Base-by-base conservation (phyloP, 2,797 vertebrate species). In the Argya squamiceps region DNA sequence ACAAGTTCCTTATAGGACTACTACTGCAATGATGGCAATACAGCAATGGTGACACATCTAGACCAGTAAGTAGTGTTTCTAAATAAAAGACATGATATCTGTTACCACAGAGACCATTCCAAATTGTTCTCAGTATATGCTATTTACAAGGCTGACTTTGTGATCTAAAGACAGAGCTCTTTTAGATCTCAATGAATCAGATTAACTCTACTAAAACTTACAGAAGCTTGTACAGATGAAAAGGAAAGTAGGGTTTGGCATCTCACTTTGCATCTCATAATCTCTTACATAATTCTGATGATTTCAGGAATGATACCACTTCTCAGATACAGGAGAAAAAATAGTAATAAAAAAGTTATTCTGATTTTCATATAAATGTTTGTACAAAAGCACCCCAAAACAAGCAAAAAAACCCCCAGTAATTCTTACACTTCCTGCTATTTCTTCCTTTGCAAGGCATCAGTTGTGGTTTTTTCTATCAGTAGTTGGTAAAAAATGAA, bases 331-430 rank as follows among this genome's bases (percentile, higher is more conserved):
- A 46, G 23, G 6, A 55, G 14, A 4, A 46, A 85, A 76, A 89
- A 58, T 15, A 4, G 1, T 36, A 37, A 76, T n/a, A 15, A 70
- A 86, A 79, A 71, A 11, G 2, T 18, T 49, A 50, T 39, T 13
- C 7, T 63, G 17, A 29, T 4, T 65, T 92, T 75, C 18, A 36
- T 36, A 10, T 52, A 69, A 59, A 30, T 52, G 3, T n/a, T 47
- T 15, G 2, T 5, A 26, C 17, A 58, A 17, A 39, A 6, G 0
- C 4, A 10, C 43, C 11, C 3, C 27, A 10, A 37, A 64, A 11
- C 4, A 68, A 19, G 11, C 3, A 20, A 60, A 29, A 46, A 26
- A 5, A 12, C 3, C 14, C 0, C 1, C 12, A 59, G 23, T 26
- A 74, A 83, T 44, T 86, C 13, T 80, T 70, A 52, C 11, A 3